Conservation (phyloP, 2,888 invertebrate genomes). For the Plagiodera versicolora region DNA sequence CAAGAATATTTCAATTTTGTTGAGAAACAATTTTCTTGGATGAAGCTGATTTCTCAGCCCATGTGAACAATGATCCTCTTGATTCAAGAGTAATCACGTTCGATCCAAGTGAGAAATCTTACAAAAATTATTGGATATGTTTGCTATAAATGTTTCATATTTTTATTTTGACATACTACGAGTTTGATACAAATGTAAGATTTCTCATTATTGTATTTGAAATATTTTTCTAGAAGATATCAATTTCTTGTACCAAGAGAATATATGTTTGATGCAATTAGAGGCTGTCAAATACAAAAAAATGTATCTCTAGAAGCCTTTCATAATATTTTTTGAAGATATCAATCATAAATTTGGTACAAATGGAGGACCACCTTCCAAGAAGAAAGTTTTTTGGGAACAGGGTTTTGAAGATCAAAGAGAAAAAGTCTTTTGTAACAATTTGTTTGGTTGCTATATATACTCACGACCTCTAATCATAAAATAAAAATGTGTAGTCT, state of each 20-base stretch:
- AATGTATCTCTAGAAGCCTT: not conserved
- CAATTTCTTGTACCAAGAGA: not conserved
- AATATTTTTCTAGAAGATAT: not conserved
- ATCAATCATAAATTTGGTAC: not conserved
- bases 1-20: not conserved
- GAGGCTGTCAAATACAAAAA: not conserved
- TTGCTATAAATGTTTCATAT: not conserved
- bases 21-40: not conserved
- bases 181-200: not conserved
- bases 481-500: too few relatives aligned
- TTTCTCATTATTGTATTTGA: not conserved
- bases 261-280: not conserved
- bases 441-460: too few relatives aligned
- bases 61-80: not conserved
- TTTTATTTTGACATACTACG: not conserved
- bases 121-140: too few relatives aligned
- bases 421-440: too few relatives aligned
- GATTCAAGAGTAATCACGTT: not conserved
- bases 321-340: not conserved
- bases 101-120: too few relatives aligned
- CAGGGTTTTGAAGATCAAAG: not conserved
- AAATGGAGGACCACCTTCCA: not conserved
- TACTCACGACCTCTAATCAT: too few relatives aligned
- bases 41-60: not conserved
- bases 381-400: not conserved